Evolutionary conservation across 1,140 invertebrate species (phyloP).

Genomic region (Rhyacophila brunnea): DNA sequence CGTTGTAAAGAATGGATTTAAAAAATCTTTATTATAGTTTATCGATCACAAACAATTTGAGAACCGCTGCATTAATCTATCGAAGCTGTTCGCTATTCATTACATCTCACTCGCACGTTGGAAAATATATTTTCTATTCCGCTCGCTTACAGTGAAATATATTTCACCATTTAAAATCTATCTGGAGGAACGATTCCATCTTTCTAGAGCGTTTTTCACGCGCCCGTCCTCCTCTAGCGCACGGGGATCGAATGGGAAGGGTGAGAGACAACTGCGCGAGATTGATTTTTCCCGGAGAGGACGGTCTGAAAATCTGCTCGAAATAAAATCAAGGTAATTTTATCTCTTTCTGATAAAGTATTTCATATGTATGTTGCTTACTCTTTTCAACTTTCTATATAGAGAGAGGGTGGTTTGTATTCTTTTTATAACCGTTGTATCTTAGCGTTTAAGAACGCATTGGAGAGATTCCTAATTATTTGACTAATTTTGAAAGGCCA

Average conservation of each 20-base stretch:
- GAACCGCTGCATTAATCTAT: too few relatives aligned
- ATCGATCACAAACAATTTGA: too few relatives aligned
- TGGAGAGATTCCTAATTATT: too few relatives aligned
- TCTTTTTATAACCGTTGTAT: too few relatives aligned
- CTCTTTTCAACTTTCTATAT: background rate
- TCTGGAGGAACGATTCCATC: background rate
- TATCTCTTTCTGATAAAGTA: constrained; percentile 3
- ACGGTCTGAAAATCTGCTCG: background rate
- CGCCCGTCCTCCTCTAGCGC: background rate
- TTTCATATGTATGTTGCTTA: background rate
- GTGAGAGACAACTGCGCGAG: background rate
- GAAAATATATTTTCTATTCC: too few relatives aligned
- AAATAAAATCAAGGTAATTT: constrained; percentile 3
- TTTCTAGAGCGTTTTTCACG: background rate
- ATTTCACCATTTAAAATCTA: constrained; percentile 2
- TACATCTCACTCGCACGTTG: too few relatives aligned
- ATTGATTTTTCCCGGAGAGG: background rate
- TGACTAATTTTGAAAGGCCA: too few relatives aligned
- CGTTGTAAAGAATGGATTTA: too few relatives aligned
- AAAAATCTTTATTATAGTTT: too few relatives aligned
- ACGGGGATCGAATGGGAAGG: background rate
- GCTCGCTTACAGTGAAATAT: background rate
- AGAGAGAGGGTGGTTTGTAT: background rate
- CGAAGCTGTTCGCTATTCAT: too few relatives aligned
- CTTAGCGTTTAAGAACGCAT: too few relatives aligned